Percentiles rank a stretch among this genome's conserved stretches.
Conservation (phyloP, 2,797 vertebrate species). For the Pantherophis alleghaniensis region DNA sequence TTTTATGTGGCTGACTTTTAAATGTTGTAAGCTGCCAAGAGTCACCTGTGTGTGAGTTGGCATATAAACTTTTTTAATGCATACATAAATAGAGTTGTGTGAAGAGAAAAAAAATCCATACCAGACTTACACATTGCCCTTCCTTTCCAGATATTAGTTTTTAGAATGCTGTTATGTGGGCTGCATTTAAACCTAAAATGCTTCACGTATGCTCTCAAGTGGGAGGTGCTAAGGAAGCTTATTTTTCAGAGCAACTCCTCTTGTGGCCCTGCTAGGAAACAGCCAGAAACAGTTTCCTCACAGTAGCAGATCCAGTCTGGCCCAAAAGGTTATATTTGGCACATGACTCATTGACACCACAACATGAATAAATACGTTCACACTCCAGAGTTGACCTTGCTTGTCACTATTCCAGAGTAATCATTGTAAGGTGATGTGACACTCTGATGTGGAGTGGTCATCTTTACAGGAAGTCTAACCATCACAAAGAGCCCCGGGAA, state of each 20-base stretch:
- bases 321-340: neutral
- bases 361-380: neutral
- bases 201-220: neutral
- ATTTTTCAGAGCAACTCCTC: neutral
- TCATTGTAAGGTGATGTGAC: neutral
- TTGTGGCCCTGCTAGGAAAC: neutral
- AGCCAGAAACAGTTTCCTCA: neutral
- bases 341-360: neutral
- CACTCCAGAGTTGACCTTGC: neutral
- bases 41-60: neutral
- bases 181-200: neutral
- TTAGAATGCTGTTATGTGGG: neutral
- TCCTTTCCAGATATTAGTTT: neutral
- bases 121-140: neutral
- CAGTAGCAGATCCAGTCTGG: neutral
- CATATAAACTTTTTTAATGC: neutral
- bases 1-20: neutral
- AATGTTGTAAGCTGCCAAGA: neutral
- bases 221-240: neutral
- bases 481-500: neutral
- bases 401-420: neutral
- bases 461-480: neutral
- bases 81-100: neutral
- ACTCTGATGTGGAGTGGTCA: neutral
- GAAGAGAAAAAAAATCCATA: neutral